phyloP scores from a whole-genome alignment of 2,888 invertebrate genomes.

The Drosophila vallismaia region DNA sequence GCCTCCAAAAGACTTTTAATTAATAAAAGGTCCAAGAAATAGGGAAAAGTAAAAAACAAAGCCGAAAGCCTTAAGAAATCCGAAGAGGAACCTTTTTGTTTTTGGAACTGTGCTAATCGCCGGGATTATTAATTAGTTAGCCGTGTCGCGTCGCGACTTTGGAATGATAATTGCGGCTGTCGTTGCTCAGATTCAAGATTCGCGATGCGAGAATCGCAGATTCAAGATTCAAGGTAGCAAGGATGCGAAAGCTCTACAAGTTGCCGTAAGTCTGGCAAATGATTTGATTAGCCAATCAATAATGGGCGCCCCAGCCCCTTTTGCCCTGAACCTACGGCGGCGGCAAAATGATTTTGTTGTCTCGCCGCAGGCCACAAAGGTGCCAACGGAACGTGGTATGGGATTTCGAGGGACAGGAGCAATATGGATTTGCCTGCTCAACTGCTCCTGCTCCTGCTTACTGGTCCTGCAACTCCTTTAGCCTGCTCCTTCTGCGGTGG shows the following conservation, averaged over 20 bases:
- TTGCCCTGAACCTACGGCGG: constrained; percentile 54
- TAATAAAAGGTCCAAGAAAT: constrained; percentile 57
- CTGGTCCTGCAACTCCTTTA: constrained; percentile 24
- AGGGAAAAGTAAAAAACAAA: constrained; percentile 10
- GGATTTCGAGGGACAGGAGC: constrained; percentile 67
- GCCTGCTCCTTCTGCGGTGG: constrained; percentile 71
- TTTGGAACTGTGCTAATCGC: constrained; percentile 59
- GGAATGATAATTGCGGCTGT: constrained; percentile 77
- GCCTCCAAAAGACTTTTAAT: constrained; percentile 63
- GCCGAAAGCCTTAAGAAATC: constrained; percentile 14
- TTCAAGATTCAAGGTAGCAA: not conserved
- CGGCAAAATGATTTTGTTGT: constrained; percentile 83
- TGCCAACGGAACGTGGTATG: constrained; percentile 71
- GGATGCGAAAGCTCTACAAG: constrained; percentile 24
- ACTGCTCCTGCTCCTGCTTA: constrained; percentile 25
- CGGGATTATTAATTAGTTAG: constrained; percentile 73
- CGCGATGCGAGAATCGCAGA: not conserved
- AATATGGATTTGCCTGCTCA: constrained; percentile 80
- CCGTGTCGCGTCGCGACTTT: constrained; percentile 54
- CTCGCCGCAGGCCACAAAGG: constrained; percentile 82
- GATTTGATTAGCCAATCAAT: constrained; percentile 79
- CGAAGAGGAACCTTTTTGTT: constrained; percentile 15
- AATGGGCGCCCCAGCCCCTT: constrained; percentile 54
- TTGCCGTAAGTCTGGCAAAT: constrained; percentile 58
- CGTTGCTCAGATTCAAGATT: constrained; percentile 43